These are phyloP conservation scores for Sesamia nonagrioides DNA, from an alignment of 1,140 invertebrate species.

Conservation along the genomic window DNA sequence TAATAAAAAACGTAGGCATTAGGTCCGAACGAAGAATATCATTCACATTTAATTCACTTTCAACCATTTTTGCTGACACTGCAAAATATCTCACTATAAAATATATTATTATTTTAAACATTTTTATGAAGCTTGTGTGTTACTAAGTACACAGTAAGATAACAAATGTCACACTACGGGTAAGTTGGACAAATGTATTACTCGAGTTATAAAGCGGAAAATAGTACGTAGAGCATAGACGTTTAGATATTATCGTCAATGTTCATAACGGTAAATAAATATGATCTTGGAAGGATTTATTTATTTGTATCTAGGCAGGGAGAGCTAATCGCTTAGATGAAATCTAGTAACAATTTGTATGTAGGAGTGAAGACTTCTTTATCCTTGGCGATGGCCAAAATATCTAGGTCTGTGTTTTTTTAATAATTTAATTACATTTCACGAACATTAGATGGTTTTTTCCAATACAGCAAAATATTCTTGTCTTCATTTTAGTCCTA, in stretches of 20 bases:
- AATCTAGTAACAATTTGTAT: no score
- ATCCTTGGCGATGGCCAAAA: no score
- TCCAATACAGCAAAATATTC: no score
- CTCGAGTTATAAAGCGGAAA: constrained; percentile 82
- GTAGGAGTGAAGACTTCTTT: no score
- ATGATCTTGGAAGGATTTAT: background rate
- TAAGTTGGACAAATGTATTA: constrained; percentile 53
- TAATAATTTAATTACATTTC: no score
- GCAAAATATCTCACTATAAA: constrained; percentile 4
- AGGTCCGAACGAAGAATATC: constrained; percentile 89
- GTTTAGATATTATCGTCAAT: constrained; percentile 39
- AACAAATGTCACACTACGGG: constrained; percentile 22
- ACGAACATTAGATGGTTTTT: no score
- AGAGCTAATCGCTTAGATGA: no score
- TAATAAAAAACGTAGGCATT: constrained; percentile 89
- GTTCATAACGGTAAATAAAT: constrained; percentile 49
- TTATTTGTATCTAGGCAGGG: background rate
- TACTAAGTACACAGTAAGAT: background rate
- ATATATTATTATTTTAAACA: constrained; percentile 18
- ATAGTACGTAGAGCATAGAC: constrained; percentile 63
- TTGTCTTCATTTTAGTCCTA: no score
- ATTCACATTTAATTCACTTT: constrained; percentile 87
- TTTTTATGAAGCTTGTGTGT: constrained; percentile 5
- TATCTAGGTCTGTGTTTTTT: no score
- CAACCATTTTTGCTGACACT: constrained; percentile 56